Conservation (phyloP, 2,113 vertebrate species). For the Cinclus cinclus region DNA sequence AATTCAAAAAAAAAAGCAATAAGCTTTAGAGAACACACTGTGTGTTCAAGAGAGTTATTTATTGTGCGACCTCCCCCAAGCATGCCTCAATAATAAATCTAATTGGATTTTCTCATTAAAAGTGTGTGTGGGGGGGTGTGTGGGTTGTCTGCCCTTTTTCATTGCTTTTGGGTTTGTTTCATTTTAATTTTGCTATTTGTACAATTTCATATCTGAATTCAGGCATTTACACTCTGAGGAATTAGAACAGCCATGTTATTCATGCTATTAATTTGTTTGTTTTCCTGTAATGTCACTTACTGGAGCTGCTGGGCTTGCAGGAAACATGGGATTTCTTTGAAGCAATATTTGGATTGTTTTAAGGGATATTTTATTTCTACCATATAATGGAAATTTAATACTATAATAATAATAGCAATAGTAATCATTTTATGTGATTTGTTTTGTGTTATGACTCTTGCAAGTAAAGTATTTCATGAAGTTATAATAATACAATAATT, state of each 20-base stretch:
- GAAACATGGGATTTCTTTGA: not conserved
- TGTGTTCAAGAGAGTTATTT: not conserved
- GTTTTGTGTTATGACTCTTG: not conserved
- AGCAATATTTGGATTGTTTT: not conserved
- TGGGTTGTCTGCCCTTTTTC: not conserved
- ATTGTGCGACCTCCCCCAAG: not conserved
- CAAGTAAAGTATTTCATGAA: not conserved
- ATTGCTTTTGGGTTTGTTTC: not conserved
- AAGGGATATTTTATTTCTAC: not conserved
- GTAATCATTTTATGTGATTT: not conserved
- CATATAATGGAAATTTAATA: not conserved
- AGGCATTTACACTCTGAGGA: not conserved
- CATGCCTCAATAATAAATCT: not conserved
- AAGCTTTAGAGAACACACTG: not conserved
- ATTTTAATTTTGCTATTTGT: not conserved
- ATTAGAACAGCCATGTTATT: not conserved
- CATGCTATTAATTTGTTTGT: not conserved
- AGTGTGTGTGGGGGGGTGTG: rapidly evolving
- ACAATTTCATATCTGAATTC: not conserved
- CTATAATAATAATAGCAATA: not conserved
- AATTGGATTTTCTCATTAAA: not conserved
- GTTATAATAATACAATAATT: not conserved
- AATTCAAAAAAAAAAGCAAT: not conserved
- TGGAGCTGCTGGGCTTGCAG: not conserved
- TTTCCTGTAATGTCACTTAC: not conserved